Percentiles rank a stretch among this genome's conserved stretches.
Evolutionary conservation across 2,888 invertebrate species (phyloP).

Genomic region (Tetragonisca angustula): DNA sequence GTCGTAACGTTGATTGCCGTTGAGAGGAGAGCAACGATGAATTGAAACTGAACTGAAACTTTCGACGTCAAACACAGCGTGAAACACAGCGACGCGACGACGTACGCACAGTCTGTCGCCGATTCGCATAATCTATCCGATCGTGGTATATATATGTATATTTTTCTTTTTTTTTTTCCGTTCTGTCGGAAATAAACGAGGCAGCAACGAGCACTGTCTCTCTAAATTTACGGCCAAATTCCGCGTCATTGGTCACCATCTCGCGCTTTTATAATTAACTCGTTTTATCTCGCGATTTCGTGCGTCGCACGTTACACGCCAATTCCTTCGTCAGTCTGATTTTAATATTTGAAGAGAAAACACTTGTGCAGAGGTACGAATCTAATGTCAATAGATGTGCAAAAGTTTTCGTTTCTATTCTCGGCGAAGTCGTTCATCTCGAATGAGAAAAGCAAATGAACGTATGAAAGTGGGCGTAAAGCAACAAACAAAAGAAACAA

Average conservation of each 20-base stretch:
- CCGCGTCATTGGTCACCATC: too few species aligned
- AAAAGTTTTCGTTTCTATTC: too few species aligned
- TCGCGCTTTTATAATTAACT: neutral
- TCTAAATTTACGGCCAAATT: constrained; percentile 1
- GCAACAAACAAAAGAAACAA: too few species aligned
- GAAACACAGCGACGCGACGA: neutral
- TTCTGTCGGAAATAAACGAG: neutral
- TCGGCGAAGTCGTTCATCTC: too few species aligned
- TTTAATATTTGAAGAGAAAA: too few species aligned
- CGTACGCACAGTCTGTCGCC: neutral
- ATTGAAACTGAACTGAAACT: neutral
- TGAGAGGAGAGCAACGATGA: neutral
- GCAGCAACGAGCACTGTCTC: too few species aligned
- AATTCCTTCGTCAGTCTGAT: too few species aligned
- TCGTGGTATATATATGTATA: neutral
- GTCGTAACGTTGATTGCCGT: constrained; percentile 3
- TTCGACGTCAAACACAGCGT: neutral
- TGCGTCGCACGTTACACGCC: neutral
- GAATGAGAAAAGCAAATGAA: too few species aligned
- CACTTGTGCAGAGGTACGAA: too few species aligned
- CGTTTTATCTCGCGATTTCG: neutral
- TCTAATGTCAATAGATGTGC: too few species aligned
- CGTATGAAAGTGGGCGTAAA: too few species aligned
- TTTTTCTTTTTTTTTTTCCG: neutral
- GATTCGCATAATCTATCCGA: neutral